phyloP scores from a whole-genome alignment of 1,140 invertebrate genomes.

The Panagrolaimus sp. region DNA sequence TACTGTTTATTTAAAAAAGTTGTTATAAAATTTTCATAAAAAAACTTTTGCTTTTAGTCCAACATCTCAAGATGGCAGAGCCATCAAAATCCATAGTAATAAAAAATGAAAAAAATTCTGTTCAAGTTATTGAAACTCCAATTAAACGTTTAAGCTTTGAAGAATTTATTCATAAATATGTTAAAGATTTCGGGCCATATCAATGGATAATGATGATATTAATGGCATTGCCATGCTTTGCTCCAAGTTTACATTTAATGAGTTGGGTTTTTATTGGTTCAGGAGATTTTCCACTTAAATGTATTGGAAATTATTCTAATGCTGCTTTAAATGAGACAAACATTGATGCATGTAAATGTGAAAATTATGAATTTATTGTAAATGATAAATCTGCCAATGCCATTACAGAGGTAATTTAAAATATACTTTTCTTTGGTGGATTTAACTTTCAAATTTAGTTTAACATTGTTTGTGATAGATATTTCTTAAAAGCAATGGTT shows the following conservation, averaged over 20 bases:
- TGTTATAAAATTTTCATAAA: no score
- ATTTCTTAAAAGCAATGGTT: slow-evolving; percentile 48
- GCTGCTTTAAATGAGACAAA: not conserved
- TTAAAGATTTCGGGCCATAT: not conserved
- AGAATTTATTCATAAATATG: not conserved
- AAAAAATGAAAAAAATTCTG: not conserved
- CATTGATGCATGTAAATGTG: not conserved
- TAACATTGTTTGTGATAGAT: slow-evolving; percentile 46
- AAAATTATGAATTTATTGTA: not conserved
- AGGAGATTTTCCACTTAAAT: not conserved
- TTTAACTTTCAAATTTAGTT: slow-evolving; percentile 7
- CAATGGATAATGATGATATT: slow-evolving; percentile 13
- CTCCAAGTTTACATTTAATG: not conserved
- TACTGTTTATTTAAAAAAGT: no score
- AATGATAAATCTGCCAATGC: not conserved
- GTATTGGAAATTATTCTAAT: not conserved
- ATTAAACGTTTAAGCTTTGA: not conserved
- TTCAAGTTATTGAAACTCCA: not conserved
- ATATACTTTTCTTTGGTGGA: not conserved
- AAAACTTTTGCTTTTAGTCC: no score
- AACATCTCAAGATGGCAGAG: not conserved
- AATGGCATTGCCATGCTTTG: slow-evolving; percentile 4
- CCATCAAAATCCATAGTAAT: not conserved
- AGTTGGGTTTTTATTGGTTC: slow-evolving; percentile 6
- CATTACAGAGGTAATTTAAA: slow-evolving; percentile 2